Percentiles rank a stretch among this genome's conserved stretches.
These are phyloP conservation scores for Lophura nycthemera DNA, from an alignment of 2,113 vertebrate genomes.

Conservation along the genomic window DNA sequence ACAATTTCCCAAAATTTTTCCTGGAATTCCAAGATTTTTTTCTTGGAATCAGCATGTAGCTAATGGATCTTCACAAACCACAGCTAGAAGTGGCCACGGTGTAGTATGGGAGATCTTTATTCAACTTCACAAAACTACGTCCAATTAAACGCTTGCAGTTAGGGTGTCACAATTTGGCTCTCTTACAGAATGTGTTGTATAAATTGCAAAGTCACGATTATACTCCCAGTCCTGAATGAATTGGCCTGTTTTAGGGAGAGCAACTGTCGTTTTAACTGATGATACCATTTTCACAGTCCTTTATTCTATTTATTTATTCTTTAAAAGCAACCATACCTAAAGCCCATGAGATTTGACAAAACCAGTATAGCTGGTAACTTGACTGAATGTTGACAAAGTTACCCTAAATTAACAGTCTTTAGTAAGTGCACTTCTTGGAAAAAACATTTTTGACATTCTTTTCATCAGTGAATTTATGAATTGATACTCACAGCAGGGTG, in stretches of 20 bases:
- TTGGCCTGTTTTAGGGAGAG: not conserved
- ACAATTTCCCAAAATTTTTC: slow-evolving; percentile 1
- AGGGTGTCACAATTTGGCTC: not conserved
- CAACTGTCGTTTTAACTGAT: not conserved
- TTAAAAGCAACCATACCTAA: not conserved
- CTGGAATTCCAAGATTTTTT: slow-evolving; percentile 35
- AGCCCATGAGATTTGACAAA: not conserved
- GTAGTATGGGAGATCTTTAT: not conserved
- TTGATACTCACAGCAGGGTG: not conserved
- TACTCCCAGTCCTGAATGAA: not conserved
- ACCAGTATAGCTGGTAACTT: not conserved
- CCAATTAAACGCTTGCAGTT: not conserved
- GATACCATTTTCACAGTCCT: not conserved
- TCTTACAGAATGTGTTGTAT: not conserved
- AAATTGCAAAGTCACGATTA: not conserved
- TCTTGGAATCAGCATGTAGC: slow-evolving; percentile 20
- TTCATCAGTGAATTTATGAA: not conserved
- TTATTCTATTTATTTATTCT: not conserved
- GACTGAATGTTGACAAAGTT: not conserved
- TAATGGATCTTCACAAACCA: slow-evolving; percentile 28
- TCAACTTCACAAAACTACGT: not conserved
- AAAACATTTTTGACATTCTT: not conserved
- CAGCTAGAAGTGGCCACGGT: not conserved
- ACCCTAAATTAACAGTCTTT: not conserved
- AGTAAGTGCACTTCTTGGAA: not conserved